Evolutionary conservation across 2,797 vertebrate genomes (phyloP).

Genomic region (Thalassophryne amazonica): DNA sequence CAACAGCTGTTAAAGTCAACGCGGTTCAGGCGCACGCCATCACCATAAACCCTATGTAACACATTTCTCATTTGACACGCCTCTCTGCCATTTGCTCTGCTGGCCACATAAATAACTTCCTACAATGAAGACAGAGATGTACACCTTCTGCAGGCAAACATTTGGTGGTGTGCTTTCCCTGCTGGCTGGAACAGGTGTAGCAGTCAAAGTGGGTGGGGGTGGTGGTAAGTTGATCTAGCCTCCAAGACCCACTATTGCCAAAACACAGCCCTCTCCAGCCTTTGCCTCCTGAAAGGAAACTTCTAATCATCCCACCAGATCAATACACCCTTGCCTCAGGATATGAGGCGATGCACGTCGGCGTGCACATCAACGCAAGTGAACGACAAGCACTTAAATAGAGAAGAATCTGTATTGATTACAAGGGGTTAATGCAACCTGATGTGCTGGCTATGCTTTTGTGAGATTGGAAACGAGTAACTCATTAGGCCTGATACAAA

Average conservation of each 20-base stretch:
- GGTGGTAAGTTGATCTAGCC: conserved; percentile 59
- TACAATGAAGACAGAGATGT: conserved; percentile 3
- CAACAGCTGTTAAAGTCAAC: conserved; percentile 45
- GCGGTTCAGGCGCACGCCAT: conserved; percentile 40
- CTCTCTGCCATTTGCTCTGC: conserved; percentile 54
- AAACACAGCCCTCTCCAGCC: conserved; percentile 39
- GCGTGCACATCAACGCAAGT: too few species aligned
- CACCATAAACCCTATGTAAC: conserved; percentile 68
- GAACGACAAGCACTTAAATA: conserved; percentile 70
- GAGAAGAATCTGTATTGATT: conserved; percentile 61
- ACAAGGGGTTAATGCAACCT: conserved; percentile 63
- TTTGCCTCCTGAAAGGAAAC: conserved; percentile 61
- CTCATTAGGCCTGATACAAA: conserved; percentile 43
- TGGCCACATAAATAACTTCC: conserved; percentile 36
- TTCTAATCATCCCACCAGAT: conserved; percentile 67
- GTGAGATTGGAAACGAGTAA: conserved; percentile 13
- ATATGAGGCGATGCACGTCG: conserved; percentile 52
- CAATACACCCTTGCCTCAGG: conserved; percentile 66
- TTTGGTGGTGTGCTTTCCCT: conserved; percentile 8
- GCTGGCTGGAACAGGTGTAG: conserved; percentile 63
- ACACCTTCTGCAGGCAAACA: conserved; percentile 8
- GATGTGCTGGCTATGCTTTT: conserved; percentile 33
- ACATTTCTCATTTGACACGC: conserved; percentile 66
- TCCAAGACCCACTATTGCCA: conserved; percentile 41
- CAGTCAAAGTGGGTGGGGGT: conserved; percentile 32